Evolutionary conservation across 2,113 vertebrate species (phyloP), one percentile per base, ranked within the genome.

Genomic region (Psettodes erumei): DNA sequence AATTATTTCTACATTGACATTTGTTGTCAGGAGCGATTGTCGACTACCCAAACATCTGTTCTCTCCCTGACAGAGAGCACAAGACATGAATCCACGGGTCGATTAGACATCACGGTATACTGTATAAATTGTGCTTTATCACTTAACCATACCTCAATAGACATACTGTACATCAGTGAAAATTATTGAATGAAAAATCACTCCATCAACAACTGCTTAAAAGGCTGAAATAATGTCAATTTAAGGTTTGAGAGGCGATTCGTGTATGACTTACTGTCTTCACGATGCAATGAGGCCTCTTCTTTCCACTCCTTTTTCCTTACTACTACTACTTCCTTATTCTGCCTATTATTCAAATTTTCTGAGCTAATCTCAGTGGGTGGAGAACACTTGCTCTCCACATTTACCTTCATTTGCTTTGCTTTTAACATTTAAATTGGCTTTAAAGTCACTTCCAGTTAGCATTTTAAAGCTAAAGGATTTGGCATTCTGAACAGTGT

Each of bases 271-370:
- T 21, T n/a, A 21, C 33, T 55, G 50, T 58, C 8, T 23, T 25
- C 16, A 48, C 5, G 27, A 12, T 30, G 19, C 18, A 4, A 5
- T 19, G 38, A 70, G 15, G 1, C 32, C 32, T 64, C 5, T 18
- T 23, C n/a, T 70, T 48, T 66, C 35, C 40, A 12, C 15, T 50
- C 30, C n/a, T n/a, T n/a, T n/a, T n/a, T n/a, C n/a, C n/a, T n/a
- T n/a, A n/a, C n/a, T n/a, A n/a, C n/a, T n/a, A n/a, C n/a, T n/a
- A n/a, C n/a, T 30, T 60, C 19, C 38, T 58, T 10, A 12, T 35
- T 72, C 40, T 50, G 43, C 27, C n/a, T 45, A 58, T 67, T 40
- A 28, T 19, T 54, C 19, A 78, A 19, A 58, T 71, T 40, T 23
- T 21, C 76, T 68, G 38, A 47, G 16, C 28, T 35, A 11, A 54